A percentile compares a stretch with the other conserved stretches of the same genome.
Evolutionary conservation across 2,888 invertebrate genomes (phyloP).

Genomic region (Ormyrus rosae): DNA sequence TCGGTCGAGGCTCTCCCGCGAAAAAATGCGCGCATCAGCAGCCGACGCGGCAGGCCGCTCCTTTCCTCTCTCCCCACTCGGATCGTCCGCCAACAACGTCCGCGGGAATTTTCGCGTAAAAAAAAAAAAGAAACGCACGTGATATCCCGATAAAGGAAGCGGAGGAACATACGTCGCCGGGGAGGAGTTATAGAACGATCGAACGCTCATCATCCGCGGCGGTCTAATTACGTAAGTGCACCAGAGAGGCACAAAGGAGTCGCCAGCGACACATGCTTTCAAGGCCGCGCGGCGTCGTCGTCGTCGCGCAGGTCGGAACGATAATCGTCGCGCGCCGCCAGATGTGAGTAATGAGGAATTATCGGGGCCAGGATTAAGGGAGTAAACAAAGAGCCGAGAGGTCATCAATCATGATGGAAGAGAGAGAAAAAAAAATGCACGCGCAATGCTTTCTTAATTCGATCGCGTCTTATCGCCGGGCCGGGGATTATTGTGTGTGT

Average conservation of each 20-base stretch:
- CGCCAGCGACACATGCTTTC: not conserved
- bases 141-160: too few relatives aligned
- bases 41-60: not conserved
- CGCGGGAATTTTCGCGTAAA: not conserved
- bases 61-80: not conserved
- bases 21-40: conserved; percentile 37
- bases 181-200: too few relatives aligned
- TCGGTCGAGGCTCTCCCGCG: too few relatives aligned
- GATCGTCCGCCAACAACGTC: not conserved
- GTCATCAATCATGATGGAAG: conserved; percentile 14
- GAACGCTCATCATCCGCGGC: too few relatives aligned
- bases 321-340: not conserved
- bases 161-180: too few relatives aligned
- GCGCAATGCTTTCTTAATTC: not conserved
- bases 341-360: not conserved
- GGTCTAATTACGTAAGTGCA: too few relatives aligned
- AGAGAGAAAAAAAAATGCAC: not conserved
- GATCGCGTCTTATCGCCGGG: not conserved
- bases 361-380: not conserved
- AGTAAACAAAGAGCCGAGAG: not conserved
- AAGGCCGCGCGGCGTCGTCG: not conserved
- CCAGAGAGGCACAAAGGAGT: too few relatives aligned
- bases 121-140: too few relatives aligned
- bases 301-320: not conserved
- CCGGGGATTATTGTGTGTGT: not conserved